Conservation (phyloP, 1,140 invertebrate genomes). For the Agrypnia vestita region DNA sequence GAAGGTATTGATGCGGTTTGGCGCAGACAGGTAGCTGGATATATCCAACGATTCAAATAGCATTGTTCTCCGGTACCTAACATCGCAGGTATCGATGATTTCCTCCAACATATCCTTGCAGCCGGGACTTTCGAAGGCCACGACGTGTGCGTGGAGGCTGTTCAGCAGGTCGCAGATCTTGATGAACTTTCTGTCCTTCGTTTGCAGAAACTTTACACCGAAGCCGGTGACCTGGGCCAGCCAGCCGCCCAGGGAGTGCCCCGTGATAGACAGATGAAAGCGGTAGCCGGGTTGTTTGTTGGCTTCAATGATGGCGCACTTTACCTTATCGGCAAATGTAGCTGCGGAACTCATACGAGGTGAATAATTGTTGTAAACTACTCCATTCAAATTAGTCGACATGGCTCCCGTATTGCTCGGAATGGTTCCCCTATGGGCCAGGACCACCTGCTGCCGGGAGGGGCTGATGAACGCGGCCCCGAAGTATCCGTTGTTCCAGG, state of each 20-base stretch:
- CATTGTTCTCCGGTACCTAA: background rate
- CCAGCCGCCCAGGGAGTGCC: too few relatives aligned
- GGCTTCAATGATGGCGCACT: too few relatives aligned
- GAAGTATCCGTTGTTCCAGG: too few relatives aligned
- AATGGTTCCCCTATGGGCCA: too few relatives aligned
- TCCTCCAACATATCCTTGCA: background rate
- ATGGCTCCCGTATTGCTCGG: too few relatives aligned
- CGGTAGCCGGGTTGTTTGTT: too few relatives aligned
- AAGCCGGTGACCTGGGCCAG: background rate
- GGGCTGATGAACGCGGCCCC: too few relatives aligned
- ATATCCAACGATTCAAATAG: background rate
- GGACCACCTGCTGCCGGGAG: too few relatives aligned
- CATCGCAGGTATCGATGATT: background rate
- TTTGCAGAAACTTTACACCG: background rate
- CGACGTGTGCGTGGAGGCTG: too few relatives aligned
- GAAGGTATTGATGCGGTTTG: background rate
- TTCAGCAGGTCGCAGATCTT: background rate
- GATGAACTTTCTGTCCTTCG: background rate
- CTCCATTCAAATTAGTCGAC: background rate
- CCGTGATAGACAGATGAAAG: too few relatives aligned
- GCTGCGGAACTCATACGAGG: background rate
- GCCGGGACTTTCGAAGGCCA: background rate
- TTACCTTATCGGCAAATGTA: too few relatives aligned
- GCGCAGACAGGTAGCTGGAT: background rate
- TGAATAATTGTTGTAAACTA: background rate